A percentile compares a stretch with the other conserved stretches of the same genome.
Conservation (phyloP, 2,113 vertebrate genomes). For the Platichthys flesus region DNA sequence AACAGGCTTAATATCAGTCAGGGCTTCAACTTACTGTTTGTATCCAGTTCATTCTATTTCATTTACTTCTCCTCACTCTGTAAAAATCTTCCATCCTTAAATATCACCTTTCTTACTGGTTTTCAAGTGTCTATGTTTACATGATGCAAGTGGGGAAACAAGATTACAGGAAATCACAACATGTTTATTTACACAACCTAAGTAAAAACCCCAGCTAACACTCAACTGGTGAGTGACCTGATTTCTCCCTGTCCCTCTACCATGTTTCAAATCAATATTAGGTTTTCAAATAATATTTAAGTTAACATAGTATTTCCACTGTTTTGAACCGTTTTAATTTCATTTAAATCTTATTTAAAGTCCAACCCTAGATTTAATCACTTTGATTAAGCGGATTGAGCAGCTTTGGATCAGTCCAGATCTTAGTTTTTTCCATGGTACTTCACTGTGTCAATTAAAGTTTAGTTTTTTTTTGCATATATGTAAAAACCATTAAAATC, state of each 20-base stretch:
- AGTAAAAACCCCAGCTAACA: too few species aligned
- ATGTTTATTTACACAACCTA: too few species aligned
- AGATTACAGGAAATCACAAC: background rate
- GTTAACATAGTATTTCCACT: too few species aligned
- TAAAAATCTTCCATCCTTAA: background rate
- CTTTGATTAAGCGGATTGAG: background rate
- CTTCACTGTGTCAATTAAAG: too few species aligned
- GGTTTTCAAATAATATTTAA: too few species aligned
- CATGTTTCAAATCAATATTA: too few species aligned
- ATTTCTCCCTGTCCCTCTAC: too few species aligned
- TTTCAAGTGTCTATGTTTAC: constrained; percentile 1
- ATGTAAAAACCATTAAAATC: too few species aligned
- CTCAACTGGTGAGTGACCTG: too few species aligned
- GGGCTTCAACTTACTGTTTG: background rate
- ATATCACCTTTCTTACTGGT: constrained; percentile 5
- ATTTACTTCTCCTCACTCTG: background rate
- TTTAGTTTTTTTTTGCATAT: too few species aligned
- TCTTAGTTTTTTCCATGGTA: too few species aligned
- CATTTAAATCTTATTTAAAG: background rate
- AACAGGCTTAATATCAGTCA: background rate
- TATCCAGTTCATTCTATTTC: background rate
- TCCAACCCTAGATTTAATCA: background rate
- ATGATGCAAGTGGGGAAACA: constrained; percentile 4
- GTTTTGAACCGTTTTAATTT: background rate
- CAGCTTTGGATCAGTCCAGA: background rate